phyloP scores from a whole-genome alignment of 2,113 vertebrate genomes.

The Picathartes gymnocephalus region DNA sequence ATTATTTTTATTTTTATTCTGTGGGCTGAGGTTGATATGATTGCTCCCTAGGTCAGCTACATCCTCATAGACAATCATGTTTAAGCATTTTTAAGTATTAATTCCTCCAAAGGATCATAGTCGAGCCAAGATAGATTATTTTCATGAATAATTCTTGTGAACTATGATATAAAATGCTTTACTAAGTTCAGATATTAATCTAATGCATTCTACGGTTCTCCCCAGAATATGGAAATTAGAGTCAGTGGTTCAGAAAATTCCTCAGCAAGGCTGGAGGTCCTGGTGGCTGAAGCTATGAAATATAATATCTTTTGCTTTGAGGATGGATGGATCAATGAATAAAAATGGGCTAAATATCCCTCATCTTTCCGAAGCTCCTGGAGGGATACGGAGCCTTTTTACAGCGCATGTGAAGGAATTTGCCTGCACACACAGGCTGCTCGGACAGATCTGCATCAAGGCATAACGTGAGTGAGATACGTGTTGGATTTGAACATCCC shows the following conservation, averaged over 20 bases:
- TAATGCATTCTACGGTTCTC: constrained; percentile 32
- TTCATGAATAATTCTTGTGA: constrained; percentile 50
- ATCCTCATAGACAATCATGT: not conserved
- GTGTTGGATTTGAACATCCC: not conserved
- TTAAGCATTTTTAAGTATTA: constrained; percentile 1
- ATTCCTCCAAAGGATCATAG: constrained; percentile 27
- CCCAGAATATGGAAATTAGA: constrained; percentile 33
- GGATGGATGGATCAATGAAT: constrained; percentile 32
- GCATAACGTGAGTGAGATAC: not conserved
- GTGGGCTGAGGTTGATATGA: not conserved
- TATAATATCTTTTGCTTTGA: not conserved
- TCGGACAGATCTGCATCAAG: not conserved
- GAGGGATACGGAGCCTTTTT: not conserved
- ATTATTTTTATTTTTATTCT: constrained; percentile 31
- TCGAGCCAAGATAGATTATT: constrained; percentile 33
- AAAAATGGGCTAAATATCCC: constrained; percentile 16
- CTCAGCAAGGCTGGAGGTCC: constrained; percentile 15
- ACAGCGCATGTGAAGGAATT: not conserved
- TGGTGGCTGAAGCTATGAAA: constrained; percentile 25
- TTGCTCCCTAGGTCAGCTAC: not conserved
- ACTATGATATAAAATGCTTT: constrained; percentile 22
- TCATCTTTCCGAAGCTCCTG: not conserved
- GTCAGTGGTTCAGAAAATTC: constrained; percentile 44
- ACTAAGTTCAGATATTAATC: constrained; percentile 46
- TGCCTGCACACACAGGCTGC: not conserved